phyloP scores from a whole-genome alignment of 2,888 invertebrate genomes.

The Drosophila setosimentum region DNA sequence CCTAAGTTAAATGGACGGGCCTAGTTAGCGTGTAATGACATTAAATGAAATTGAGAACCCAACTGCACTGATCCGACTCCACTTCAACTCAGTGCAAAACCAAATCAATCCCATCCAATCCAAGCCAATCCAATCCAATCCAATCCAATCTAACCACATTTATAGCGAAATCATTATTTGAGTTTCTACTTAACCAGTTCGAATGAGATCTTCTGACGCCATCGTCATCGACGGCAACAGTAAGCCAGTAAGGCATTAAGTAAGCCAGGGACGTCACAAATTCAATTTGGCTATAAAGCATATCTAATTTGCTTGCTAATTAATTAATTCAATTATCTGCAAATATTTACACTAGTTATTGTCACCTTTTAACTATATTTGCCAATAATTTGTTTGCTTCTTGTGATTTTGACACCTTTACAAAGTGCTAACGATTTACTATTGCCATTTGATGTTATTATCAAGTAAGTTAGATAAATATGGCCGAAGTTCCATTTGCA shows the following conservation, averaged over 20 bases:
- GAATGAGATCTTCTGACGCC: slow-evolving; percentile 43
- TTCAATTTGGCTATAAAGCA: slow-evolving; percentile 6
- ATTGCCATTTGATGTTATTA: slow-evolving; percentile 19
- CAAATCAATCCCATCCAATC: slow-evolving; percentile 1
- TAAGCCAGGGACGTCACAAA: slow-evolving; percentile 54
- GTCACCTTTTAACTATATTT: slow-evolving; percentile 33
- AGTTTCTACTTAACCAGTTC: slow-evolving; percentile 23
- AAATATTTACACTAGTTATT: slow-evolving; percentile 60
- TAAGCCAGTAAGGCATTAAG: slow-evolving; percentile 18
- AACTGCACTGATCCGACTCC: background rate
- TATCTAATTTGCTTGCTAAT: slow-evolving; percentile 49
- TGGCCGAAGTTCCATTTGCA: slow-evolving; percentile 7
- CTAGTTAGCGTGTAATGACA: slow-evolving; percentile 24
- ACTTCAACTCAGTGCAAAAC: slow-evolving; percentile 1
- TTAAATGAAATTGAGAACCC: slow-evolving; percentile 44
- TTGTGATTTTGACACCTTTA: slow-evolving; percentile 61
- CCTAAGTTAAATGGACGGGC: slow-evolving; percentile 20
- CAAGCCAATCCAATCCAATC: slow-evolving; percentile 1
- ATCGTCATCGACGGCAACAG: slow-evolving; percentile 32
- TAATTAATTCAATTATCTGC: slow-evolving; percentile 53
- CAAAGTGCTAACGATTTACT: slow-evolving; percentile 19
- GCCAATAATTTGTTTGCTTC: slow-evolving; percentile 25
- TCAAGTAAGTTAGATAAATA: slow-evolving; percentile 28
- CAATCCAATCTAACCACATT: slow-evolving; percentile 8
- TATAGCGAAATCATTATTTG: slow-evolving; percentile 42